Evolutionary conservation across 2,797 vertebrate species (phyloP), one percentile per base, ranked within the genome.

Genomic region (Echiichthys vipera): DNA sequence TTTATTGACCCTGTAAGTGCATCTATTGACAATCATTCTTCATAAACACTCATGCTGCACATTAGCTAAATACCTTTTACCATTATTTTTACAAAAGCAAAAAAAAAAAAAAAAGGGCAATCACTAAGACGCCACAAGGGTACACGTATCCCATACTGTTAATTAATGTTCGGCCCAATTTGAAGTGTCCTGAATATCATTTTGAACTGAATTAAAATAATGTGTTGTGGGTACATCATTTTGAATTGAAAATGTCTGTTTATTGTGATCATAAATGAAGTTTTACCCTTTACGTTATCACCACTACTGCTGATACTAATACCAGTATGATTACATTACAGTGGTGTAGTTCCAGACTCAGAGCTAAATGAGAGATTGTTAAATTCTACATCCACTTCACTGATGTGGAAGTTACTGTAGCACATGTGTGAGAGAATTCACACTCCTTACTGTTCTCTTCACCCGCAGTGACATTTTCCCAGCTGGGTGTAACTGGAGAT

Each of bases 341-440:
- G 57, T 43, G 64, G 45, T 32, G 27, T 30, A 3, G n/a, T 53
- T 78, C 30, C 66, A 65, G 71, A 34, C 78, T 34, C 25, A 18
- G 18, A 51, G 65, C 77, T 75, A 37, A 71, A 56, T 58, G 39
- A 59, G 46, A 36, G 49, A 49, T 68, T 74, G 64, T 69, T 81
- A 56, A 42, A 84, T 79, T 84, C 74, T 68, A 25, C 53, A 59
- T 45, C 37, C 66, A 71, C 71, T 76, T 50, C 51, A 40, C 64
- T 66, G 66, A 66, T 76, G n/a, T 82, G 73, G 69, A 83, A 84
- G 79, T 88, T 86, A 45, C 53, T 56, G 69, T 14, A 56, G 57
- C 71, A 54, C 34, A n/a, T 47, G 78, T 74, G 70, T 71, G 68
- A 71, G 55, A 77, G 64, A 34, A 70, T 78, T 84, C 59, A 65